Base-by-base conservation (phyloP, 2,888 invertebrate species). In the Metellina segmentata region DNA sequence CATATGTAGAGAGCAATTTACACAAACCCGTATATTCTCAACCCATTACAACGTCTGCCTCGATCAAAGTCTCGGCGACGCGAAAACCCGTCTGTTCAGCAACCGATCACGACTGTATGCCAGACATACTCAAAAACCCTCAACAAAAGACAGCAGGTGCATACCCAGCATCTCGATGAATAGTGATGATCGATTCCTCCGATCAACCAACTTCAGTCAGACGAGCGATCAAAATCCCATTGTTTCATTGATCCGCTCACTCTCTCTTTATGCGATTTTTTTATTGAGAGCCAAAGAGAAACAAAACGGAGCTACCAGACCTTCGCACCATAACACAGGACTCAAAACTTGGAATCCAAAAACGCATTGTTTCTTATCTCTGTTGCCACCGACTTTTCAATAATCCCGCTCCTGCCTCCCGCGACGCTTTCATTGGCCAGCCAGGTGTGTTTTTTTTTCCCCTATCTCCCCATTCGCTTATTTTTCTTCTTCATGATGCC, bases 341-440 rank as follows among this genome's bases (percentile, higher is more conserved):
- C 78, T 34, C 34, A 34, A 34, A 34, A 34, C 34, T 34, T 34
- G 34, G 34, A 34, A 34, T 82, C 91, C 49, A 83, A 91, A 91
- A 91, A 91, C 91, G 91, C 91, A 87, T 91, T 91, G 87, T 91
- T 91, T 83, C 87, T 91, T 91, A 91, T 91, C 91, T 82, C 77
- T 69, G 87, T 91, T 91, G 91, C 91, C 91, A 91, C 91, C 83
- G 87, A 87, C 91, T 91, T 91, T 91, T 91, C 87, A 91, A 91
- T 91, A 91, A 91, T 91, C 91, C 87, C 91, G 91, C 91, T 87
- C 61, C 91, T 78, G 71, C 61, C 78, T 83, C 78, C 74, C 61
- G 51, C 87, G 34, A 72, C 75, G 19, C 74, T 83, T 87, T 87
- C 87, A 91, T 91, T 91, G 91, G 91, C 83, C 83, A 53, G 87